Evolutionary conservation across 2,113 vertebrate genomes (phyloP), one percentile per base, ranked within the genome.

Genomic region (Ursus arctos): DNA sequence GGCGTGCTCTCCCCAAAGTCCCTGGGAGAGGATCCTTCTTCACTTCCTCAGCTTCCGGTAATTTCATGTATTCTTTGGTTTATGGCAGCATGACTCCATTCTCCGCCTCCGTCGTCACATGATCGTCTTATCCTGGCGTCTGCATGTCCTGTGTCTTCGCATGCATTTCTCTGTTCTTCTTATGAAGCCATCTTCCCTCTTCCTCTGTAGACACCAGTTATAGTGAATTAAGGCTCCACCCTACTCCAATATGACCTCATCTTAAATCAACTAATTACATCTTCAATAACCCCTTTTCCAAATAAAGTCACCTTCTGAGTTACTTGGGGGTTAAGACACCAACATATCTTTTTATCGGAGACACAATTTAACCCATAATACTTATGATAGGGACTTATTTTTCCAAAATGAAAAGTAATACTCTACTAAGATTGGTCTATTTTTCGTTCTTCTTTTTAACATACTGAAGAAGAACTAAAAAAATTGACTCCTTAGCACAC

Each of bases 351-450:
- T 74, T 63, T 40, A 67, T 26, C 24, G 14, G 14, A 61, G 28
- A 95, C 21, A 87, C 1, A 22, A 28, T 33, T 88, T 28, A 49
- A 26, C 26, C 4, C 6, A 12, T 40, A 65, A 21, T 36, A 86
- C 43, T 71, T 11, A 61, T 40, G 16, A 65, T 6, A 61, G 6
- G 47, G 5, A 65, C 21, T 91, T 77, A 28, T 36, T 77, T 88
- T 97, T 86, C 59, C 47, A 65, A 91, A 89, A 51, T n/a, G 6
- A 83, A 91, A 91, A 88, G 28, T 31, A 85, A 31, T 61, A n/a
- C 12, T 63, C 43, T 69, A 33, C 1, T 59, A 83, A 85, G 2
- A 1, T 61, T 36, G 10, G 0, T 22, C 11, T 74, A 65, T 47
- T 80, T 92, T 92, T 86, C 36, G 1, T 86, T 47, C 19, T 47